phyloP scores from a whole-genome alignment of 2,888 invertebrate genomes.

The Aleiodes testaceus region DNA sequence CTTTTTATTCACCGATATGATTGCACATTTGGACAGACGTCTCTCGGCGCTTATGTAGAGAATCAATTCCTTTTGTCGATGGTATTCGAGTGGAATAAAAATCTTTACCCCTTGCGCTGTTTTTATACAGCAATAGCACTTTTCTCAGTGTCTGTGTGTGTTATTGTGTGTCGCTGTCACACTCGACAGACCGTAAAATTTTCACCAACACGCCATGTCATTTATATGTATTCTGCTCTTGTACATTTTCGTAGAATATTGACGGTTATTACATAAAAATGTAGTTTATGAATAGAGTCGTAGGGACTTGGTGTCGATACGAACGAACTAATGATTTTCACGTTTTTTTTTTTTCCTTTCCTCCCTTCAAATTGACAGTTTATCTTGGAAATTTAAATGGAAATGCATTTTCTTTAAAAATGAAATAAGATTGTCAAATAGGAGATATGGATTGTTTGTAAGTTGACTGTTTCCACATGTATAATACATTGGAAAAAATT shows the following conservation, averaged over 20 bases:
- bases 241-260: not conserved
- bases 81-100: slow-evolving; percentile 24
- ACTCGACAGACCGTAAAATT: slow-evolving; percentile 29
- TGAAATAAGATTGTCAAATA: no score
- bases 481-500: slow-evolving; percentile 25
- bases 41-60: not conserved
- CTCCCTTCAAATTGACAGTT: no score
- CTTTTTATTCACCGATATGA: not conserved
- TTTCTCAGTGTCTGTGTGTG: not conserved
- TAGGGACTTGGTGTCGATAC: no score
- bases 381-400: no score
- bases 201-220: slow-evolving; percentile 6
- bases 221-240: slow-evolving; percentile 1
- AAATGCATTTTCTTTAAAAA: no score
- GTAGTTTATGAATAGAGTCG: not conserved
- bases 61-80: slow-evolving; percentile 20
- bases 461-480: slow-evolving; percentile 16
- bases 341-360: no score
- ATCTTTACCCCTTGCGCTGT: slow-evolving; percentile 2
- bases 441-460: not conserved
- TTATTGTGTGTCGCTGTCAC: slow-evolving; percentile 21
- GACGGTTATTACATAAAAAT: not conserved
- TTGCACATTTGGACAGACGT: slow-evolving; percentile 24
- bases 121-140: slow-evolving; percentile 2
- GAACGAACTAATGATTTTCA: no score